phyloP scores from a whole-genome alignment of 2,888 invertebrate species.

The Rhyacophila evoluta region DNA sequence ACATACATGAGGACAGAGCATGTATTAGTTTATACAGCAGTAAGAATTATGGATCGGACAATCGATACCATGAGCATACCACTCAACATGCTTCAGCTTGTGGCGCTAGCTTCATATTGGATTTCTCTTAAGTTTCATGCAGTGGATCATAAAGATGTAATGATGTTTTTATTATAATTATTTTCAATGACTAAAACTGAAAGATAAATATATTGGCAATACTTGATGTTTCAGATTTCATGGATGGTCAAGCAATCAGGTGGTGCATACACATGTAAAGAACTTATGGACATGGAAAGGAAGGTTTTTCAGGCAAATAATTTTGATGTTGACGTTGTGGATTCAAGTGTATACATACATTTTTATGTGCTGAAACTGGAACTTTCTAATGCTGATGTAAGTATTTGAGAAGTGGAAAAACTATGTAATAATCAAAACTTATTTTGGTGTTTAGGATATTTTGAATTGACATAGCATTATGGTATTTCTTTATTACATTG shows the following conservation, averaged over 20 bases:
- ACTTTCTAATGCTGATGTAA: slow-evolving; percentile 46
- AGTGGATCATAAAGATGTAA: slow-evolving; percentile 43
- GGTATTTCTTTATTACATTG: too few species aligned
- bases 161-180: too few species aligned
- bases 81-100: slow-evolving; percentile 46
- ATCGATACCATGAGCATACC: slow-evolving; percentile 45
- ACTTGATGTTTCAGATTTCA: slow-evolving; percentile 28
- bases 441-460: too few species aligned
- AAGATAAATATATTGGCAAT: too few species aligned
- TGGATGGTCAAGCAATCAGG: slow-evolving; percentile 52
- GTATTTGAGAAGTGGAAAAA: too few species aligned
- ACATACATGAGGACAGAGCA: slow-evolving; percentile 50
- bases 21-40: slow-evolving; percentile 48
- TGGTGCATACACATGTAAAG: slow-evolving; percentile 43
- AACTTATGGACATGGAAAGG: slow-evolving; percentile 47
- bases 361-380: slow-evolving; percentile 47
- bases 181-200: too few species aligned
- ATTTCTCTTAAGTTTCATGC: slow-evolving; percentile 50
- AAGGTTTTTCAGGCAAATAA: slow-evolving; percentile 44
- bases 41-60: slow-evolving; percentile 47
- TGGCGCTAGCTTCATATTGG: slow-evolving; percentile 52
- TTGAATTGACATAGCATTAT: too few species aligned
- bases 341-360: slow-evolving; percentile 46
- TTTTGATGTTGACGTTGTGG: slow-evolving; percentile 44
- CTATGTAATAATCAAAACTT: too few species aligned